Conservation (phyloP, 2,113 vertebrate species). For the Cheilinus undulatus region DNA sequence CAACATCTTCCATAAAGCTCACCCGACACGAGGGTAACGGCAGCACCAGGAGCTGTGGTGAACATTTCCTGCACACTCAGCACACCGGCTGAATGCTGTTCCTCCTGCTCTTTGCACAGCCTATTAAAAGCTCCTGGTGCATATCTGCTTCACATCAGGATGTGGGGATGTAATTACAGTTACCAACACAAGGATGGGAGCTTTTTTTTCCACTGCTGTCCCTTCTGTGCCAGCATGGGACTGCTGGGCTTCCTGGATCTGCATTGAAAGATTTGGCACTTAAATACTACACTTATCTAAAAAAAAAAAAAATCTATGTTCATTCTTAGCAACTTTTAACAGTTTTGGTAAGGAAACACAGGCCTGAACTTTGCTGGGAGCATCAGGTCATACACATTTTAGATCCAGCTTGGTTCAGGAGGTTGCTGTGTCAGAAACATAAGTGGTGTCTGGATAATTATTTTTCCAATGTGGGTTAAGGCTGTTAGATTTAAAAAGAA, state of each 20-base stretch:
- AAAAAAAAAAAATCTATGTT: not conserved
- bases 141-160: slow-evolving; percentile 65
- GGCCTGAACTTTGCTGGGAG: too few relatives aligned
- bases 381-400: too few relatives aligned
- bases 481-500: too few relatives aligned
- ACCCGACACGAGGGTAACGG: slow-evolving; percentile 6
- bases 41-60: slow-evolving; percentile 30
- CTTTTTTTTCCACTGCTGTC: slow-evolving; percentile 37
- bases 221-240: slow-evolving; percentile 36
- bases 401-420: too few relatives aligned
- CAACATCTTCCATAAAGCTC: slow-evolving; percentile 9
- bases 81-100: slow-evolving; percentile 38
- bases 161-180: slow-evolving; percentile 68
- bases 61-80: slow-evolving; percentile 67
- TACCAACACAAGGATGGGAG: slow-evolving; percentile 43
- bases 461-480: too few relatives aligned
- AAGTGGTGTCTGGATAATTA: too few relatives aligned
- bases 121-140: slow-evolving; percentile 61
- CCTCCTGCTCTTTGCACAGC: slow-evolving; percentile 44
- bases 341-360: not conserved
- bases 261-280: slow-evolving; percentile 14
- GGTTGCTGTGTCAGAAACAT: too few relatives aligned
- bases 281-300: not conserved
- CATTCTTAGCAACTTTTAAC: not conserved
- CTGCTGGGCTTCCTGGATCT: slow-evolving; percentile 41